These are phyloP conservation scores for Sinotaia quadrata DNA, from an alignment of 2,888 invertebrate species.

Conservation along the genomic window DNA sequence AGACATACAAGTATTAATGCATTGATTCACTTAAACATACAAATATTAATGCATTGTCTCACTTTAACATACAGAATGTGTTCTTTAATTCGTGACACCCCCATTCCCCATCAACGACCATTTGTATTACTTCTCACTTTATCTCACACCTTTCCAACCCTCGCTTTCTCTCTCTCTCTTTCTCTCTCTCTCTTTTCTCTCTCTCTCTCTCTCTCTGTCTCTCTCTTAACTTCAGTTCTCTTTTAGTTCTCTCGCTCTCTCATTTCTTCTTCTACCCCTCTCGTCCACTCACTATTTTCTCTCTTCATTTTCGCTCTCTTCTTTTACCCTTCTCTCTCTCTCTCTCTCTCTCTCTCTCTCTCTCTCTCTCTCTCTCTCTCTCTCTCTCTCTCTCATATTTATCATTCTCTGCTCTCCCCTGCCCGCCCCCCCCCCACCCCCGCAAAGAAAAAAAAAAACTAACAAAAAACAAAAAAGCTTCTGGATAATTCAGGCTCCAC, in stretches of 20 bases:
- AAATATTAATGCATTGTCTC: no score
- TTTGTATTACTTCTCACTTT: no score
- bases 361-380: conserved; percentile 23
- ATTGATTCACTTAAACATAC: no score
- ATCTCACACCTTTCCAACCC: neutral
- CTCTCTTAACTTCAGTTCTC: neutral
- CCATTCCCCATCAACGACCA: no score
- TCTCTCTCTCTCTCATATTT: conserved; percentile 8
- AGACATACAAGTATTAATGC: no score
- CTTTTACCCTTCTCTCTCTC: neutral
- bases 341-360: conserved; percentile 10
- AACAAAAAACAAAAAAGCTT: neutral
- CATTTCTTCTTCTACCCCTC: neutral
- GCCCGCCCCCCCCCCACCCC: neutral
- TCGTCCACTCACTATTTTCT: neutral
- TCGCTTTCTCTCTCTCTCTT: neutral
- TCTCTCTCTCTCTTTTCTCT: conserved; percentile 4
- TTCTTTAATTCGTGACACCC: no score
- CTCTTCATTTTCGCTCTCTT: conserved; percentile 1
- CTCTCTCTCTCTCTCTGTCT: neutral
- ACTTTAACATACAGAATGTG: no score
- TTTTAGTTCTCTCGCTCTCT: neutral
- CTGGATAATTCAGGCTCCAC: no score
- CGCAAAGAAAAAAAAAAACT: neutral
- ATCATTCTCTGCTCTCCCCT: neutral